These are phyloP conservation scores for Brachypodius melanocephalos DNA, from an alignment of 2,113 vertebrate genomes.

Conservation along the genomic window DNA sequence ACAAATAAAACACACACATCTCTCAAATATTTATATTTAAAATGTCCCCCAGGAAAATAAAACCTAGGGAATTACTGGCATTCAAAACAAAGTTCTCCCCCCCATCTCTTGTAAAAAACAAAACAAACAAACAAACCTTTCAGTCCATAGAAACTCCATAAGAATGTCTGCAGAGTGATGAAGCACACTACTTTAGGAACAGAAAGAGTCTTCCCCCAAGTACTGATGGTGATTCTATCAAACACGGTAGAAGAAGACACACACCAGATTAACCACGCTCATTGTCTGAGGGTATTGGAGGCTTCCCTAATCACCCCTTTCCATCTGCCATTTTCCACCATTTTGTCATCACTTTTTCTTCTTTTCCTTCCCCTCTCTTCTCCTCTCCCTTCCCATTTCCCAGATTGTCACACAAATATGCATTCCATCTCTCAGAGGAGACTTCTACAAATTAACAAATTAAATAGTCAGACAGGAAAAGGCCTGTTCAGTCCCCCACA, in stretches of 20 bases:
- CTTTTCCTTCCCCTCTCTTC: neutral
- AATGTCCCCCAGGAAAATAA: neutral
- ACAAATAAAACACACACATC: neutral
- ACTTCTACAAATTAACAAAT: neutral
- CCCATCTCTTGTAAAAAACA: neutral
- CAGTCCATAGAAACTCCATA: neutral
- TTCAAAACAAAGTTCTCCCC: accelerated
- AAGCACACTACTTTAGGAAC: neutral
- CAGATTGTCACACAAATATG: neutral
- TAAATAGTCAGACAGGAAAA: neutral
- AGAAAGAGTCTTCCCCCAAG: neutral
- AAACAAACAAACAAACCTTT: too few species aligned
- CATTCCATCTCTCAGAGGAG: neutral
- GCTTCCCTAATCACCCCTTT: neutral
- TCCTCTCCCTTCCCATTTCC: neutral
- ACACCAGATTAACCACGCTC: neutral
- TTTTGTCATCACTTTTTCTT: too few species aligned
- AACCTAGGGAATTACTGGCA: neutral
- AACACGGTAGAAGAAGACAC: accelerated
- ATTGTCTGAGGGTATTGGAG: neutral
- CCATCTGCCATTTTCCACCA: neutral
- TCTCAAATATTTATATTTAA: neutral
- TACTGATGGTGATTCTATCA: neutral
- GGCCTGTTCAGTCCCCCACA: neutral
- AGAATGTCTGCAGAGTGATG: neutral